These are phyloP conservation scores for Pheosia tremula DNA, from an alignment of 2,888 invertebrate species.

Conservation along the genomic window DNA sequence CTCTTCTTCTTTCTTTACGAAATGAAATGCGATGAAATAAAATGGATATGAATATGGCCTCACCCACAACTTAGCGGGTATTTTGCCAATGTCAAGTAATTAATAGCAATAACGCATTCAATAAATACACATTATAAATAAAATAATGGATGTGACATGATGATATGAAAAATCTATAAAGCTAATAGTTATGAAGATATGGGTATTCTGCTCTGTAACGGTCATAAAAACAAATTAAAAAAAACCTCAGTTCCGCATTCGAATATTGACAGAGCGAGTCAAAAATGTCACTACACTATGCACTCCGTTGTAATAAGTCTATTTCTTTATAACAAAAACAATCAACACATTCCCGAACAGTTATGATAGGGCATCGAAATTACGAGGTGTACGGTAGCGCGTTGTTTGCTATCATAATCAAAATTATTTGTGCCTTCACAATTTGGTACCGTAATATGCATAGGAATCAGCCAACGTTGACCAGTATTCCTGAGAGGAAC, in stretches of 20 bases:
- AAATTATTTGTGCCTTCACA: constrained; percentile 55
- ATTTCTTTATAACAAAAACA: constrained; percentile 32
- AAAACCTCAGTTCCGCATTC: constrained; percentile 14
- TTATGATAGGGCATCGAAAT: constrained; percentile 71
- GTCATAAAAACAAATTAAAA: neutral
- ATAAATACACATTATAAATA: no score
- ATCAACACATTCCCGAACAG: constrained; percentile 48
- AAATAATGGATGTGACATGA: no score
- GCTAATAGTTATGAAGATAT: no score
- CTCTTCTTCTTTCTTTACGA: no score
- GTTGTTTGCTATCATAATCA: constrained; percentile 54
- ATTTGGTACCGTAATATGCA: constrained; percentile 46
- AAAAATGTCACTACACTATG: constrained; percentile 65
- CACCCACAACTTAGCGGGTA: no score
- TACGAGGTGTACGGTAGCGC: constrained; percentile 62
- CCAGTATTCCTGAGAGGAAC: constrained; percentile 64
- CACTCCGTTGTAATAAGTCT: constrained; percentile 39
- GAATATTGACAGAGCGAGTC: constrained; percentile 9
- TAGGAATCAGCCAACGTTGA: constrained; percentile 51
- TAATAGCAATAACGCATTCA: no score
- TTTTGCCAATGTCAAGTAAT: no score
- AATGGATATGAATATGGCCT: no score
- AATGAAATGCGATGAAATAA: no score
- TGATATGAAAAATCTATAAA: no score
- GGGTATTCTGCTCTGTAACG: no score